These are phyloP conservation scores for Coccyzus lansbergi DNA, from an alignment of 2,797 vertebrate species.

Conservation along the genomic window DNA sequence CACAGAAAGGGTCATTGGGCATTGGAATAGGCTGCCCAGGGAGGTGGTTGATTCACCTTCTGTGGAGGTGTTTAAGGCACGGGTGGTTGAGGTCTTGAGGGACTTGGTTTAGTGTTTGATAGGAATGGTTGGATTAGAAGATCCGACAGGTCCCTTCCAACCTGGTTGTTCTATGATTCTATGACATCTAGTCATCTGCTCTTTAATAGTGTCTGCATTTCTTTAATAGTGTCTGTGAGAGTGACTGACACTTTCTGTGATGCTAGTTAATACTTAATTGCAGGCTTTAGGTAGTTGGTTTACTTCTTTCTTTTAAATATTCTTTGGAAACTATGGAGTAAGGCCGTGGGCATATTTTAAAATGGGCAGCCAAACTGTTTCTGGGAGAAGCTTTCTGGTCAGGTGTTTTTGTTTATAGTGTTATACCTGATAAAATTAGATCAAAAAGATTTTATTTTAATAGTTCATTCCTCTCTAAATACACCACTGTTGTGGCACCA, in stretches of 20 bases:
- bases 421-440: not conserved
- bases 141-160: too few species aligned
- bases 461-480: not conserved
- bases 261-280: slow-evolving; percentile 13
- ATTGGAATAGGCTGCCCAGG: too few species aligned
- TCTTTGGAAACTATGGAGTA: not conserved
- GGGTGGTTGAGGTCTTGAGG: too few species aligned
- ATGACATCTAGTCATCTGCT: not conserved
- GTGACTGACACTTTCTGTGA: not conserved
- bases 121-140: too few species aligned
- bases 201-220: too few species aligned
- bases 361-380: not conserved
- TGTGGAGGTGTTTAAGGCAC: too few species aligned
- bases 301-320: not conserved
- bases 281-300: not conserved
- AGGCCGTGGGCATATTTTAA: not conserved
- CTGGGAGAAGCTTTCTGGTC: not conserved
- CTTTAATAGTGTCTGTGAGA: not conserved
- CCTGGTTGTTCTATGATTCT: too few species aligned
- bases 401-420: not conserved
- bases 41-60: too few species aligned
- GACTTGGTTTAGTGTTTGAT: too few species aligned
- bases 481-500: not conserved
- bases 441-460: not conserved
- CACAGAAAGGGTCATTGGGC: too few species aligned